phyloP scores from a whole-genome alignment of 2,797 vertebrate species.

The Merluccius polli region DNA sequence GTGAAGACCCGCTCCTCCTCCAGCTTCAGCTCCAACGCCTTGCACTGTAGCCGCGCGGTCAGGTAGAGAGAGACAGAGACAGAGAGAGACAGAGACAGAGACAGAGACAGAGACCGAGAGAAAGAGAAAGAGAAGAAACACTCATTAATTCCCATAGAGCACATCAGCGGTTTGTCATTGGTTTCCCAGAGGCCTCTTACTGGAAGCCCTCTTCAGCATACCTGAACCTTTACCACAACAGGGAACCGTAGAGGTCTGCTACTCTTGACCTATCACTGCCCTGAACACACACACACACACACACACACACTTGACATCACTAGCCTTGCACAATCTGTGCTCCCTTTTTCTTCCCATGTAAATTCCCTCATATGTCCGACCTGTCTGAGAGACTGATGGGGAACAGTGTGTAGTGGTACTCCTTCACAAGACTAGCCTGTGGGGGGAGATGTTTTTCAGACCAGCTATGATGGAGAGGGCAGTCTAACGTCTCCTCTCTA shows the following conservation, averaged over 20 bases:
- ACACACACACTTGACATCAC: neutral
- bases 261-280: too few species aligned
- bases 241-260: conserved; percentile 28
- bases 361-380: conserved; percentile 6
- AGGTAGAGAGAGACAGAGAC: neutral
- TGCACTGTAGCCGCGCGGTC: conserved; percentile 73
- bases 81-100: neutral
- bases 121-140: neutral
- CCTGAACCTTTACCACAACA: conserved; percentile 25
- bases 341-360: neutral
- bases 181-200: conserved; percentile 10
- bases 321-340: neutral
- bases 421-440: conserved; percentile 12
- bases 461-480: conserved; percentile 41
- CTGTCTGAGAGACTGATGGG: conserved; percentile 28
- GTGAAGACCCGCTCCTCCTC: conserved; percentile 93
- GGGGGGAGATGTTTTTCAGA: conserved; percentile 44
- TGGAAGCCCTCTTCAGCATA: neutral
- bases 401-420: conserved; percentile 6
- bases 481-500: conserved; percentile 17
- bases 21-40: conserved; percentile 84
- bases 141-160: conserved; percentile 26
- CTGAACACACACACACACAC: neutral
- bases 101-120: conserved; percentile 4
- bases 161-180: conserved; percentile 36